Conservation (phyloP, 30 jellyfish, hydroid and myxozoan species). For the Phacellophora camtschatica region DNA sequence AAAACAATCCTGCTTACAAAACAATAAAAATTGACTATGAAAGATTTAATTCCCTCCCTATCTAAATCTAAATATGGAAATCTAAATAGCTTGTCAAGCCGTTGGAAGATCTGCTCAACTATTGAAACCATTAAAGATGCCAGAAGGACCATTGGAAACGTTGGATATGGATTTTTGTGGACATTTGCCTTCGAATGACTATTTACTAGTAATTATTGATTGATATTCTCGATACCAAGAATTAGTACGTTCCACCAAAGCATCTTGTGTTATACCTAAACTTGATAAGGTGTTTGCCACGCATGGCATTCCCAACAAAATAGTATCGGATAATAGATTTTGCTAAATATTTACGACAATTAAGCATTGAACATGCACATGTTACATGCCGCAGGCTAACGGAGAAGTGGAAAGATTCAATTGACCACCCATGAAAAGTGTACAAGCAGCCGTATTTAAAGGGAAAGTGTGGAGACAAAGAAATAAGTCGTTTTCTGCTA, state of each 20-base stretch:
- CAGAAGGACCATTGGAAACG: conserved; percentile 43
- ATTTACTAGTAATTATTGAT: conserved; percentile 20
- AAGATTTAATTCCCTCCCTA: too few species aligned
- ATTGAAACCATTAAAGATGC: not conserved
- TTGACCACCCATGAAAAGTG: not conserved
- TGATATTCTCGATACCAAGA: conserved; percentile 27
- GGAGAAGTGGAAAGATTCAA: conserved; percentile 7
- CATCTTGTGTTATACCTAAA: conserved; percentile 29
- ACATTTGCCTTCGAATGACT: conserved; percentile 35
- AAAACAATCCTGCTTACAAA: too few species aligned
- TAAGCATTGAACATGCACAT: conserved; percentile 28
- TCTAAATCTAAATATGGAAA: too few species aligned
- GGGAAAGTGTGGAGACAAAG: conserved; percentile 47
- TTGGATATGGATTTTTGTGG: conserved; percentile 27
- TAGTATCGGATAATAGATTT: conserved; percentile 38
- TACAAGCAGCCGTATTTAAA: conserved; percentile 21
- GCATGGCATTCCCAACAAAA: conserved; percentile 15
- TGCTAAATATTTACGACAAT: not conserved
- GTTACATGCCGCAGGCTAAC: conserved; percentile 18
- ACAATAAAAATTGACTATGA: too few species aligned
- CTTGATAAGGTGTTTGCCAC: conserved; percentile 17
- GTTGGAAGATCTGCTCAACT: conserved; percentile 12
- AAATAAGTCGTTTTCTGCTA: not conserved
- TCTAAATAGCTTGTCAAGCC: conserved; percentile 70
- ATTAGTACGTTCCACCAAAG: conserved; percentile 16